Conservation (phyloP, 2,113 vertebrate genomes). For the Hemiprocne comata region DNA sequence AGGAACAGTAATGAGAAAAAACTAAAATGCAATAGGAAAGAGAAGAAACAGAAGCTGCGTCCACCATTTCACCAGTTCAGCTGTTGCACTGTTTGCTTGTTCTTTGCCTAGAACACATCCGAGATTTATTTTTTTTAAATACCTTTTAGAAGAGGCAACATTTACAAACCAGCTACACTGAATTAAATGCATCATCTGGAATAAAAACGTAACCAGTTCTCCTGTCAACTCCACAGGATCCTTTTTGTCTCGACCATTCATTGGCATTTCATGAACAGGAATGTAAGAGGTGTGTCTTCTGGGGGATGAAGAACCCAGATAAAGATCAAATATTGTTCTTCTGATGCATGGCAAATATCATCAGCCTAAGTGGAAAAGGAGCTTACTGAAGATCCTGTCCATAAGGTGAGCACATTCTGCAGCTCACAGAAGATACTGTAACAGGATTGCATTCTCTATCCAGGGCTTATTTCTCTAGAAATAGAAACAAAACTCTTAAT, state of each 20-base stretch:
- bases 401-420: background rate
- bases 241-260: fast-evolving
- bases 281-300: background rate
- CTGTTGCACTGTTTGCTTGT: background rate
- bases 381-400: background rate
- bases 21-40: background rate
- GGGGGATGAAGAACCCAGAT: background rate
- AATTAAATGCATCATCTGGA: background rate
- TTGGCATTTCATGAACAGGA: background rate
- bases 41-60: background rate
- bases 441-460: background rate
- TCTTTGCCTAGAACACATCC: background rate
- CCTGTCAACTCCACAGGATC: background rate
- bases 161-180: background rate
- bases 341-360: background rate
- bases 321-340: background rate
- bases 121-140: background rate
- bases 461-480: background rate
- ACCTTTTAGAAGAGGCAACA: background rate
- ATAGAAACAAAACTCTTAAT: background rate
- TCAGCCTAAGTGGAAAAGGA: background rate
- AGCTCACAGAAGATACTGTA: background rate
- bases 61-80: background rate
- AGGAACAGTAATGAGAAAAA: background rate
- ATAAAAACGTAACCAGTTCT: background rate